Conservation (phyloP, 2,797 vertebrate species). For the Clarias platycephalus region DNA sequence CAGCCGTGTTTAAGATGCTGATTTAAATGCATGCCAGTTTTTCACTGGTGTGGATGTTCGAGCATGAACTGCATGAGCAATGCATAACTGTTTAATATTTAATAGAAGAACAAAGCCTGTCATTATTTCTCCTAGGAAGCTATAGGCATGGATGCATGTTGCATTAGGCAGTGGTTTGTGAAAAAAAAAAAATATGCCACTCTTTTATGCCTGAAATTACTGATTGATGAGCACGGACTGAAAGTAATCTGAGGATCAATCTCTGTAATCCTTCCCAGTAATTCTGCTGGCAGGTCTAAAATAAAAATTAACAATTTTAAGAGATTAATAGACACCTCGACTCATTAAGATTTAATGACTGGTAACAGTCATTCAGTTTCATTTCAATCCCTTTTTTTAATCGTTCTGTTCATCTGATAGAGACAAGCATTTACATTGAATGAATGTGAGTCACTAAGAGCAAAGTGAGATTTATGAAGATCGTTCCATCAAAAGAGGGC, state of each 20-base stretch:
- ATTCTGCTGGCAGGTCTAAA: constrained; percentile 2
- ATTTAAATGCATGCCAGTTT: constrained; percentile 13
- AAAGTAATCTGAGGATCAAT: constrained; percentile 25
- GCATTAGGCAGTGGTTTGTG: background rate
- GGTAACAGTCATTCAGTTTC: constrained; percentile 23
- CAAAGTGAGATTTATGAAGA: constrained; percentile 20
- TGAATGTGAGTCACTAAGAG: constrained; percentile 17
- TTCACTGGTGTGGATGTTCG: background rate
- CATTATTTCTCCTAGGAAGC: background rate
- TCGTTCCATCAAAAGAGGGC: constrained; percentile 16
- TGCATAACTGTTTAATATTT: constrained; percentile 18
- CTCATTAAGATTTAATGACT: constrained; percentile 22
- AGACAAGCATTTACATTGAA: constrained; percentile 9
- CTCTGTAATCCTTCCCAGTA: background rate
- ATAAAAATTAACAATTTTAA: background rate
- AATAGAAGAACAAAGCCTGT: constrained; percentile 13
- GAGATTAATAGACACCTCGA: constrained; percentile 5
- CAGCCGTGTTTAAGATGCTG: background rate
- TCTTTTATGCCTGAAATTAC: background rate
- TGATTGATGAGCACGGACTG: background rate
- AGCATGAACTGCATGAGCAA: constrained; percentile 19
- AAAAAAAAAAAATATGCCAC: background rate
- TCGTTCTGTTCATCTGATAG: constrained; percentile 28
- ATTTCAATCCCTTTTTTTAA: constrained; percentile 24
- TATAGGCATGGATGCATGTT: background rate